Evolutionary conservation across 2,797 vertebrate genomes (phyloP), one percentile per base, ranked within the genome.

Genomic region (Molossus molossus): DNA sequence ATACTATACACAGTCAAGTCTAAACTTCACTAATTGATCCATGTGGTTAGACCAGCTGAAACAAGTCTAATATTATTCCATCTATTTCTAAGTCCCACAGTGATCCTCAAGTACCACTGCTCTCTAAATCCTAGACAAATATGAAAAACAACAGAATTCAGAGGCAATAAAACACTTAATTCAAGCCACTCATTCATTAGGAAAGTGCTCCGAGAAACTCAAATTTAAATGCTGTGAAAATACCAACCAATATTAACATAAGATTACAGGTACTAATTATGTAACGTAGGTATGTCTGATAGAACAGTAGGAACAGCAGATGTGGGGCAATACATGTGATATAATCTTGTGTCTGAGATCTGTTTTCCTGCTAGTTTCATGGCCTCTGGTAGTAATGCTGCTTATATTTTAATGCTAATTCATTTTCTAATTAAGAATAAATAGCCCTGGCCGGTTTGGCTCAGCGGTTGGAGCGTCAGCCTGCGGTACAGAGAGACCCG

Each of bases 71-170:
- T 14, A 69, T 69, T 81, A 60, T 70, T 76, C 53, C 29, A 60
- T 5, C 5, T 76, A 91, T 83, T 92, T 50, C 20, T 73, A 82
- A 86, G 53, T 65, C 25, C 58, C 53, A 73, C 4, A 77, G 57
- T 53, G 62, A 94, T 55, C 50, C 29, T 67, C 18, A 76, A 91
- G 37, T 81, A 18, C 27, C 50, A 87, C 15, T 58, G 50, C 17
- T 91, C 18, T 90, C 40, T 83, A 23, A 25, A 79, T 23, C 13
- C 79, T 75, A 83, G 20, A 60, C 79, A 50, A 96, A 53, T 65
- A 87, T 37, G 25, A 92, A 96, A 95, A 96, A 70, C 21, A 76
- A 65, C 88, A 29, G 23, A 76, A 33, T 86, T 95, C 64, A 86
- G 18, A 86, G 40, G 73, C 13, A 93, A 50, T 72, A 92, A 83